These are phyloP conservation scores for Lasiommata megera DNA, from an alignment of 2,888 invertebrate species.

Conservation along the genomic window DNA sequence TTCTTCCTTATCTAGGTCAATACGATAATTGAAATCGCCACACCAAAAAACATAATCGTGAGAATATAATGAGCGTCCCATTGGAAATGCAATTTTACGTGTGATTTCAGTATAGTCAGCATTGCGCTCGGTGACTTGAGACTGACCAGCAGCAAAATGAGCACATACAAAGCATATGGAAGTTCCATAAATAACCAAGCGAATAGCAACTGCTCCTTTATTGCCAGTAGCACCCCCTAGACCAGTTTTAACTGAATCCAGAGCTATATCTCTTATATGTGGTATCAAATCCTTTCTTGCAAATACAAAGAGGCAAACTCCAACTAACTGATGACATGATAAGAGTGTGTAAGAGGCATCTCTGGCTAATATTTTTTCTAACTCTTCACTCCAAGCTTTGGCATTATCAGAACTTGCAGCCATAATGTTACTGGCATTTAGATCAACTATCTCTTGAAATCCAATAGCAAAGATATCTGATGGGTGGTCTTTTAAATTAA, in stretches of 20 bases:
- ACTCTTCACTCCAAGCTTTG: constrained; percentile 96
- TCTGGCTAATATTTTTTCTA: constrained; percentile 94
- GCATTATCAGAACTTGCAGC: constrained; percentile 96
- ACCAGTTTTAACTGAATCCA: constrained; percentile 98
- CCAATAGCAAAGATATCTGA: constrained; percentile 98
- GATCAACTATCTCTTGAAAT: constrained; percentile 99
- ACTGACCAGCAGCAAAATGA: constrained; percentile 99
- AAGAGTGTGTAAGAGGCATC: constrained; percentile 94
- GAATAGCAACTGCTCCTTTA: constrained; percentile 97
- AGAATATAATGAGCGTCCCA: constrained; percentile 94
- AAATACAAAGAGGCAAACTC: constrained; percentile 98
- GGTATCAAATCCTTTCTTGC: constrained; percentile 94
- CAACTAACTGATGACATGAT: constrained; percentile 97
- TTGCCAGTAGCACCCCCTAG: constrained; percentile 98
- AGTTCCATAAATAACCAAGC: constrained; percentile 94
- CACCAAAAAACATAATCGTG: constrained; percentile 99
- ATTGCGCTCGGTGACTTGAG: constrained; percentile 96
- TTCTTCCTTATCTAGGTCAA: constrained; percentile 97
- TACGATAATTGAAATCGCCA: constrained; percentile 99
- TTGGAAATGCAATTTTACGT: constrained; percentile 93
- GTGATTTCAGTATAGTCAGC: constrained; percentile 98
- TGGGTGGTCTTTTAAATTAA: constrained; percentile 80
- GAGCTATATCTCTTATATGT: constrained; percentile 94
- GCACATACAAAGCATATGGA: constrained; percentile 99
- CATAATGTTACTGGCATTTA: constrained; percentile 99